These are phyloP conservation scores for Acrobasis suavella DNA, from an alignment of 2,888 invertebrate genomes.

Conservation along the genomic window DNA sequence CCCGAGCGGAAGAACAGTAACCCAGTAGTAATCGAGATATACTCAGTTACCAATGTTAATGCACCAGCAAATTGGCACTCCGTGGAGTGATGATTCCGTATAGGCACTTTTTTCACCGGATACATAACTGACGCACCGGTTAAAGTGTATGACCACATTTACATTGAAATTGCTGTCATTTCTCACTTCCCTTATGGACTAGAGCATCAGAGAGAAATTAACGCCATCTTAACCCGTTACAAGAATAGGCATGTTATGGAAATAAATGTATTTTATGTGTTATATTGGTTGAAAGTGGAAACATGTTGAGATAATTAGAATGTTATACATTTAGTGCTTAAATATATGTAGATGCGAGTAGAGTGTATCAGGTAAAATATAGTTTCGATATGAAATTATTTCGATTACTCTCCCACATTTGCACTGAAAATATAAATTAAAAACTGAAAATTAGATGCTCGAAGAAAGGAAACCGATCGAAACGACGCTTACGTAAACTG, in stretches of 20 bases:
- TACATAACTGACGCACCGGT: conserved; percentile 44
- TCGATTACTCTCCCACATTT: conserved; percentile 42
- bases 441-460: conserved; percentile 12
- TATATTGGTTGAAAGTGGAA: not conserved
- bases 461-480: not conserved
- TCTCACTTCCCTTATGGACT: not conserved
- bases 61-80: conserved; percentile 59
- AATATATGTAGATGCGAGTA: conserved; percentile 33
- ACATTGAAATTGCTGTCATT: not conserved
- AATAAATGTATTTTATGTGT: not conserved
- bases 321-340: not conserved
- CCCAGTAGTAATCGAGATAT: conserved; percentile 49
- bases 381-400: conserved; percentile 28
- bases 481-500: not conserved
- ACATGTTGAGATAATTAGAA: not conserved
- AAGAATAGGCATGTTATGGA: not conserved
- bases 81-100: conserved; percentile 52
- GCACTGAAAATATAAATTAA: conserved; percentile 23
- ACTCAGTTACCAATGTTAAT: conserved; percentile 53
- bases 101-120: conserved; percentile 49
- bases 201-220: not conserved
- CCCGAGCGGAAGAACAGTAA: conserved; percentile 49
- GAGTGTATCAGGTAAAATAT: conserved; percentile 43
- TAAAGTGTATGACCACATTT: not conserved
- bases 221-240: not conserved